phyloP scores from a whole-genome alignment of 2,113 vertebrate species.

The Odontophorus gujanensis region DNA sequence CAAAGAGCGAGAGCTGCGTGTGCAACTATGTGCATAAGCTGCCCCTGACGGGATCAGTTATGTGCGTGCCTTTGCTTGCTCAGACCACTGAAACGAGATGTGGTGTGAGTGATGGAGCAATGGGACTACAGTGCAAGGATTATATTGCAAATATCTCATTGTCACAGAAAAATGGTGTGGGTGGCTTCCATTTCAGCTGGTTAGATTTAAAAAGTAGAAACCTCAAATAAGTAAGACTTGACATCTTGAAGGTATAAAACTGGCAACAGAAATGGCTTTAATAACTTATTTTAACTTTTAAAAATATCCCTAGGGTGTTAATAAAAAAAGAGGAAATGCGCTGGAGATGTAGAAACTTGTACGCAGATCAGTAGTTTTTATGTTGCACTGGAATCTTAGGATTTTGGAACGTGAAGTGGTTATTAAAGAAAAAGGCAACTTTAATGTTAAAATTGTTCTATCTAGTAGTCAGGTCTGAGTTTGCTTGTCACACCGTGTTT shows the following conservation, averaged over 20 bases:
- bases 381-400: not conserved
- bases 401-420: not conserved
- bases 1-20: slow-evolving; percentile 10
- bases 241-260: not conserved
- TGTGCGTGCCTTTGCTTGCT: slow-evolving; percentile 43
- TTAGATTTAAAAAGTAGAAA: slow-evolving; percentile 29
- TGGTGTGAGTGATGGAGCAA: not conserved
- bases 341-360: not conserved
- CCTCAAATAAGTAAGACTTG: not conserved
- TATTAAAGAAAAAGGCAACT: not conserved
- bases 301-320: slow-evolving; percentile 25
- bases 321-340: not conserved
- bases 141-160: slow-evolving; percentile 24
- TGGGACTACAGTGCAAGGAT: slow-evolving; percentile 8
- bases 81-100: slow-evolving; percentile 20
- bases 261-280: slow-evolving; percentile 26
- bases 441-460: not conserved
- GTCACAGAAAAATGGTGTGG: slow-evolving; percentile 29
- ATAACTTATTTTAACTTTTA: slow-evolving; percentile 4
- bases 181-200: slow-evolving; percentile 27
- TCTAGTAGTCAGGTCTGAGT: not conserved
- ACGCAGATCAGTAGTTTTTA: not conserved
- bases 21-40: slow-evolving; percentile 16
- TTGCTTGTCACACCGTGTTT: not conserved
- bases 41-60: slow-evolving; percentile 57